Percentiles rank a stretch among this genome's conserved stretches.
phyloP scores from a whole-genome alignment of 2,888 invertebrate species.

The Tetanocera ferruginea region DNA sequence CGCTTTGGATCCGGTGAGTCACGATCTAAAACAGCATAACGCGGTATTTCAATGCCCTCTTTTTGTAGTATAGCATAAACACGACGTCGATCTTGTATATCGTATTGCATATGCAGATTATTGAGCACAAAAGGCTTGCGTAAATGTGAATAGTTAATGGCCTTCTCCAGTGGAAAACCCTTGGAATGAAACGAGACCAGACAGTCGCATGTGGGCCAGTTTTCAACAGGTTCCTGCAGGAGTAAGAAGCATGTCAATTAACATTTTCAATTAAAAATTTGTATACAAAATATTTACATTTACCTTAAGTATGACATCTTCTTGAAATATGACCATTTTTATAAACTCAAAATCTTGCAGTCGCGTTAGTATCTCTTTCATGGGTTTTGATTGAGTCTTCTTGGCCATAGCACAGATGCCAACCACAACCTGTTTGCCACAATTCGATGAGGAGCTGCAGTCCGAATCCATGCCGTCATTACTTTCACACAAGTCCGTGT shows the following conservation, averaged over 20 bases:
- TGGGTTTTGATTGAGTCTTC: slow-evolving; percentile 98
- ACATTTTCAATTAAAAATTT: not conserved
- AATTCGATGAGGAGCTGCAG: slow-evolving; percentile 72
- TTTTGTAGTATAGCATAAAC: slow-evolving; percentile 94
- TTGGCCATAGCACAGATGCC: slow-evolving; percentile 99
- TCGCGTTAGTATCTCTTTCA: slow-evolving; percentile 97
- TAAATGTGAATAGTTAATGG: slow-evolving; percentile 94
- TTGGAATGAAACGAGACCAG: slow-evolving; percentile 98
- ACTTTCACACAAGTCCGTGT: slow-evolving; percentile 81
- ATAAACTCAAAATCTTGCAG: slow-evolving; percentile 97
- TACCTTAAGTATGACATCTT: slow-evolving; percentile 94
- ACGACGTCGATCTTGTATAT: slow-evolving; percentile 93
- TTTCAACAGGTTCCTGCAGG: slow-evolving; percentile 87
- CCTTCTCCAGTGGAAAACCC: slow-evolving; percentile 98
- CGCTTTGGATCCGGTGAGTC: slow-evolving; percentile 93
- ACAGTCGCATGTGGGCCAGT: slow-evolving; percentile 98
- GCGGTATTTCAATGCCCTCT: slow-evolving; percentile 97
- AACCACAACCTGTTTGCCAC: slow-evolving; percentile 92
- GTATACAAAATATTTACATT: not conserved
- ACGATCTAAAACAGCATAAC: slow-evolving; percentile 96
- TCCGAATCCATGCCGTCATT: slow-evolving; percentile 74
- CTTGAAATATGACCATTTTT: slow-evolving; percentile 94
- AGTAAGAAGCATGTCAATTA: slow-evolving; percentile 18
- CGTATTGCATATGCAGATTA: slow-evolving; percentile 98
- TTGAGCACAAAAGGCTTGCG: slow-evolving; percentile 97